Conservation (phyloP, 2,888 invertebrate genomes). For the Drosophila yooni region DNA sequence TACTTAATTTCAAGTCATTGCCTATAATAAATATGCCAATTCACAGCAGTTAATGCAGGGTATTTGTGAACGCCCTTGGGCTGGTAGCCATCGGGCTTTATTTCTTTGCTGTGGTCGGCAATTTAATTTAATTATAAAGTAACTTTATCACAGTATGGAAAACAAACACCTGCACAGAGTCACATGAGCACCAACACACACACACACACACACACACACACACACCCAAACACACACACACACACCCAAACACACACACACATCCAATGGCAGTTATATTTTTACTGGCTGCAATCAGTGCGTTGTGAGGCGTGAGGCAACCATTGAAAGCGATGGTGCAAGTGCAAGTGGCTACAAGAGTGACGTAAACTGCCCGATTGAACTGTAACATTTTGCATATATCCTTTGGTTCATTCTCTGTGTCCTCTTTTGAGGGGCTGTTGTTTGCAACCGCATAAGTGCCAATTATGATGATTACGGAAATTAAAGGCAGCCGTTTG, state of each 20-base stretch:
- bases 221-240: constrained; percentile 5
- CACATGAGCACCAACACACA: constrained; percentile 14
- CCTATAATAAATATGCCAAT: neutral
- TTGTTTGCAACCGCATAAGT: constrained; percentile 39
- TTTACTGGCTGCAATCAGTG: constrained; percentile 35
- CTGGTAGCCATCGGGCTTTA: neutral
- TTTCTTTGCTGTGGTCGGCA: constrained; percentile 53
- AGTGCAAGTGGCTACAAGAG: constrained; percentile 1
- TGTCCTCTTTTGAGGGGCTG: constrained; percentile 34
- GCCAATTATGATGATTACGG: constrained; percentile 71
- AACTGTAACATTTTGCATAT: constrained; percentile 15
- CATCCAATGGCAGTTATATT: constrained; percentile 5
- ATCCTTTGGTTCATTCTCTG: neutral
- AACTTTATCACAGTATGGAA: constrained; percentile 65
- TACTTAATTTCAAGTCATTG: neutral
- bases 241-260: neutral
- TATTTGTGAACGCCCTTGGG: neutral
- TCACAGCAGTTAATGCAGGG: neutral
- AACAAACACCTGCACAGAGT: constrained; percentile 60
- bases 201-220: constrained; percentile 19
- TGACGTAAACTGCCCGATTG: constrained; percentile 33
- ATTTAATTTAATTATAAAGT: constrained; percentile 78
- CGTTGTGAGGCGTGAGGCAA: constrained; percentile 11
- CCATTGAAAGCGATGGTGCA: constrained; percentile 1
- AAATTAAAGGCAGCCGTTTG: constrained; percentile 55